Evolutionary conservation across 35 echinoderm and acorn worm genomes (phyloP), one percentile per base, ranked within the genome.

Genomic region (Ptychodera flava): DNA sequence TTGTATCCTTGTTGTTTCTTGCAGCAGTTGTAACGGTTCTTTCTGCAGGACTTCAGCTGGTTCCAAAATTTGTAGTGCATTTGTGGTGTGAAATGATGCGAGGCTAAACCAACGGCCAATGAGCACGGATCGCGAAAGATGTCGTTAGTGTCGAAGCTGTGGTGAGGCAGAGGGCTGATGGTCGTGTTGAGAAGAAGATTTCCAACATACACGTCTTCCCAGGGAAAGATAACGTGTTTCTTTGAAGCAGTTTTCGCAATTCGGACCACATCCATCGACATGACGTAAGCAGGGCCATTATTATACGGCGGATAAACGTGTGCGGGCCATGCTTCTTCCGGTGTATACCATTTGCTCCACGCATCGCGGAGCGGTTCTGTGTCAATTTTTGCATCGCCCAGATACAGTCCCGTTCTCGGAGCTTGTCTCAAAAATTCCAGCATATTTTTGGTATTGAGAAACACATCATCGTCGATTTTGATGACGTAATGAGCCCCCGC

Each of bases 331-430:
- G 89, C 33, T n/a, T 87, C 77, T 2, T 86, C 32, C 0, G 95
- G 91, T n/a, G 91, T 83, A 78, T 93, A 97, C 38, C 87, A 97
- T 87, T 97, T 97, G 28, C 80, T 84, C n/a, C 77, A 77, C 6
- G 76, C 2, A 31, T 81, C 79, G 79, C 79, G 79, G n/a, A 81
- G 2, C 29, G 79, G 79, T 31, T 30, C 79, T 12, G 79, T 81
- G 79, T 81, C 33, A 12, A 64, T 6, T 64, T 64, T 64, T 12
- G 45, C 45, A 64, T 64, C 45, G 6, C 45, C 79, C 6, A 31
- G 79, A 31, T 30, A 81, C 6, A 31, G 15, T 31, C 29, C 6
- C 2, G 10, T 33, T 30, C 79, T 2, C 6, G 29, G 29, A 81
- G 29, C 79, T 81, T 1, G 2, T 76, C 29, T 79, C 29, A 89